Conservation (phyloP, 2,113 vertebrate species). For the Tragelaphus buxtoni region DNA sequence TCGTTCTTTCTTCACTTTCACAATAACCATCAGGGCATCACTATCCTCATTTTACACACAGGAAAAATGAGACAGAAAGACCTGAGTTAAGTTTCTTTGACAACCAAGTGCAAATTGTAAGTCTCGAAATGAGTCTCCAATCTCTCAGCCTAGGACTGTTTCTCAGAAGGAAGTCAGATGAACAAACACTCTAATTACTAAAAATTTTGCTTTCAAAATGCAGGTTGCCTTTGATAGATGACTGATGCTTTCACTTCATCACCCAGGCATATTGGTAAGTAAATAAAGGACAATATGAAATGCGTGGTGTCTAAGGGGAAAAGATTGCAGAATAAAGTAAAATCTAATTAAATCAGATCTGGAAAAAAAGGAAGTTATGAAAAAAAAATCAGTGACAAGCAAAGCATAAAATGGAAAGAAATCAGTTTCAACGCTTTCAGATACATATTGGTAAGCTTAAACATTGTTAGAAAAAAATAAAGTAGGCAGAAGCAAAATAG, state of each 20-base stretch:
- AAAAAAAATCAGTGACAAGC: not conserved
- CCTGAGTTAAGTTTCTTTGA: not conserved
- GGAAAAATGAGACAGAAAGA: not conserved
- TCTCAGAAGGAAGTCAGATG: not conserved
- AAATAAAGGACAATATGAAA: not conserved
- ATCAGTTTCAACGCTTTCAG: slow-evolving; percentile 13
- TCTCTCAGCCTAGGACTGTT: not conserved
- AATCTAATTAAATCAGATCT: slow-evolving; percentile 34
- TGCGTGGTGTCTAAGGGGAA: slow-evolving; percentile 32
- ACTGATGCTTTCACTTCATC: not conserved
- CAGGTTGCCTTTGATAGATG: not conserved
- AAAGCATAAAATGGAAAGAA: slow-evolving; percentile 37
- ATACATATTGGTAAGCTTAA: not conserved
- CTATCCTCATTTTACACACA: not conserved
- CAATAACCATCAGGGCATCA: fast-evolving
- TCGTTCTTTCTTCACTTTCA: not conserved
- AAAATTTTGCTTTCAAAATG: not conserved
- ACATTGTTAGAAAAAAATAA: not conserved
- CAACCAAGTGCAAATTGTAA: not conserved
- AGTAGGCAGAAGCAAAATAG: not conserved
- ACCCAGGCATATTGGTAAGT: not conserved
- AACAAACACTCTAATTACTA: not conserved
- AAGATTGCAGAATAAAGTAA: slow-evolving; percentile 24
- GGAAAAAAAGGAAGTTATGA: not conserved
- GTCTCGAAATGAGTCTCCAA: not conserved